phyloP scores from a whole-genome alignment of 2,113 vertebrate species.

The Pithys albifrons region DNA sequence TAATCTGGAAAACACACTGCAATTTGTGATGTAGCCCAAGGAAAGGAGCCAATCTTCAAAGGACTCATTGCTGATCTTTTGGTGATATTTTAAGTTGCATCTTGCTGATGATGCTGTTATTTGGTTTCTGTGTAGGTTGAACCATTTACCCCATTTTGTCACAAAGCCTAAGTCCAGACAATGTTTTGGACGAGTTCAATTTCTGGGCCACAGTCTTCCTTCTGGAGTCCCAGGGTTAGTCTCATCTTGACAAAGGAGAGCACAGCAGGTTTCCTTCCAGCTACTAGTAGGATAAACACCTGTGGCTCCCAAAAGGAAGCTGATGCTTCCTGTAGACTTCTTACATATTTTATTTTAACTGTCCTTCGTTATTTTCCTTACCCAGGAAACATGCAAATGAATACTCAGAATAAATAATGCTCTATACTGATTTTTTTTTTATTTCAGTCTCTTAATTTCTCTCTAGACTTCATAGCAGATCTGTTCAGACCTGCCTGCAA shows the following conservation, averaged over 20 bases:
- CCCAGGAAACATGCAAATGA: not conserved
- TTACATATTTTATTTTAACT: not conserved
- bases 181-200: not conserved
- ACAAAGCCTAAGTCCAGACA: not conserved
- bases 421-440: not conserved
- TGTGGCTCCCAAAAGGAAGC: not conserved
- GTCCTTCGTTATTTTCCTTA: not conserved
- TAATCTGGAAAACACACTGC: not conserved
- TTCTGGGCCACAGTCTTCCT: not conserved
- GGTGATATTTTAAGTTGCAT: not conserved
- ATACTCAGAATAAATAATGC: not conserved
- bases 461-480: not conserved
- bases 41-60: not conserved
- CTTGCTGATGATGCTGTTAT: not conserved
- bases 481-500: not conserved
- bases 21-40: not conserved
- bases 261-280: not conserved
- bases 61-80: not conserved
- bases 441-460: not conserved
- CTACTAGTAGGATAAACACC: not conserved
- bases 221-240: not conserved
- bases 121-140: not conserved
- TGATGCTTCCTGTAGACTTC: not conserved
- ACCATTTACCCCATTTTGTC: not conserved
- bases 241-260: not conserved